Evolutionary conservation across 2,113 vertebrate species (phyloP), one percentile per base, ranked within the genome.

Genomic region (Ascaphus truei): DNA sequence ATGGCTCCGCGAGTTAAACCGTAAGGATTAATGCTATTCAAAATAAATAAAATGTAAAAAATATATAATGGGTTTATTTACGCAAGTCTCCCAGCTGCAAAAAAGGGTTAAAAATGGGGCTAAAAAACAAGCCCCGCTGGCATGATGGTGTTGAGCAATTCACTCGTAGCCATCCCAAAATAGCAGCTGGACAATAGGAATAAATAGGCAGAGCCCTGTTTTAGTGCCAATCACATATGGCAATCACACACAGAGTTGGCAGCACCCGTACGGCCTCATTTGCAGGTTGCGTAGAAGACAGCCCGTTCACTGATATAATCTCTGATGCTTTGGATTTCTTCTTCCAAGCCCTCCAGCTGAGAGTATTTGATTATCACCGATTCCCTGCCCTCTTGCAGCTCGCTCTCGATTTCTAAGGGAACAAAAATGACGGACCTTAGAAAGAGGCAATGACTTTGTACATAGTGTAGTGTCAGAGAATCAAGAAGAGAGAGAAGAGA

Each of bases 341-440:
- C 66, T 33, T 95, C 92, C 29, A 96, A 83, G 20, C 84, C 91
- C 0, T 47, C 62, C 16, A 96, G 86, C 59, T 34, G 79, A 0
- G 74, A 60, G 0, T 86, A 84, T 76, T 92, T 91, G 33, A 83
- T 63, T 34, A 82, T 0, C 33, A 96, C 72, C 23, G 86, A 83
- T 4, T 79, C 51, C 74, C 91, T 90, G 10, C 91, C 86, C 7
- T 1, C 5, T 37, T 71, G 81, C 60, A 96, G 80, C 59, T 93
- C 89, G 0, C 4, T 80, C 67, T 92, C 87, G 60, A 92, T 87
- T 72, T 83, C 94, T 95, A 75, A 60, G 50, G 56, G 76, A 33
- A 16, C 11, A 30, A 34, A 71, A 27, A 58, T 15, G 37, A 26
- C 8, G 8, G 33, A 37, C 31, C 23, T 51, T 36, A 37, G 10